A percentile compares a stretch with the other conserved stretches of the same genome.
Conservation (phyloP, 1,140 invertebrate species). For the Scaptodrosophila lebanonensis region DNA sequence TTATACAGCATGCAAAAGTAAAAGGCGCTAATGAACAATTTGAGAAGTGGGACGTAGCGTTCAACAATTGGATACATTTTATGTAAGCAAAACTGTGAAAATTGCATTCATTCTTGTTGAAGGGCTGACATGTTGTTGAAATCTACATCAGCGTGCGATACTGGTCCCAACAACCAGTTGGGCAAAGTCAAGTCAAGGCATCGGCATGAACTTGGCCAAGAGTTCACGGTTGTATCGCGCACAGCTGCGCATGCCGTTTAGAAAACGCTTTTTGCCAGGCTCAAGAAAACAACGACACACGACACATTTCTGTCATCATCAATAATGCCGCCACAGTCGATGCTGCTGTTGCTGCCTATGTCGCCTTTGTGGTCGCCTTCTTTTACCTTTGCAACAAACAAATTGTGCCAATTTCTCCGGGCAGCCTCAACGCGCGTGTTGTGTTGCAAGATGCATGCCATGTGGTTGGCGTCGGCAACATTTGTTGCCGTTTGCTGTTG, state of each 20-base stretch:
- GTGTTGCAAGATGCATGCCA: slow-evolving; percentile 61
- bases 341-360: slow-evolving; percentile 4
- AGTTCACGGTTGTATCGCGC: slow-evolving; percentile 1
- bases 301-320: slow-evolving; percentile 74
- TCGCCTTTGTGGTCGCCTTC: slow-evolving; percentile 40
- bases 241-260: slow-evolving; percentile 52
- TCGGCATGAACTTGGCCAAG: slow-evolving; percentile 31
- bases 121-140: too few relatives aligned
- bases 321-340: slow-evolving; percentile 64
- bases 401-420: slow-evolving; percentile 71
- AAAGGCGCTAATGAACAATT: too few relatives aligned
- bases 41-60: too few relatives aligned
- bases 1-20: too few relatives aligned
- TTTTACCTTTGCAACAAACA: slow-evolving; percentile 56
- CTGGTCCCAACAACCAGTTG: too few relatives aligned
- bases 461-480: slow-evolving; percentile 31
- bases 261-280: slow-evolving; percentile 50
- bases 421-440: slow-evolving; percentile 49
- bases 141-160: too few relatives aligned
- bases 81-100: too few relatives aligned
- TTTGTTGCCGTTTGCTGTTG: too few relatives aligned
- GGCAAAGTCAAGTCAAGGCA: too few relatives aligned
- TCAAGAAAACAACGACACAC: slow-evolving; percentile 32
- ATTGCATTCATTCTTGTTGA: too few relatives aligned
- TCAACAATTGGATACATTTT: too few relatives aligned